Evolutionary conservation across 2,113 vertebrate species (phyloP), one percentile per base, ranked within the genome.

Genomic region (Melanocharis versteri): DNA sequence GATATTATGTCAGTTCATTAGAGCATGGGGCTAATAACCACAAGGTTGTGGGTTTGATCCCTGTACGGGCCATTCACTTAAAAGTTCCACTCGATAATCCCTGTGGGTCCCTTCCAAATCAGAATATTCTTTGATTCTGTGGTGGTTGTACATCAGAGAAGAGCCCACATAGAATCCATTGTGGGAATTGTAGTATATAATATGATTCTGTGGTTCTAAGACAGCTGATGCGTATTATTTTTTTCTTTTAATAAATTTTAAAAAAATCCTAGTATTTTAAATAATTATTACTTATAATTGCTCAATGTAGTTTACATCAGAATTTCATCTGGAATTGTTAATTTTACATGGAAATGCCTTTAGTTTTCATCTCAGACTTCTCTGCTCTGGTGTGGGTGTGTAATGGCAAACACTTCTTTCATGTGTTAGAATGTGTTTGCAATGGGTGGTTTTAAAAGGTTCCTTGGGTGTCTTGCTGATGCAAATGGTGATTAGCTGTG

Each of bases 211-310:
- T 53, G 16, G 13, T 47, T 35, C 40, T 65, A 27, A 65, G 23
- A 78, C 23, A 51, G 7, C 6, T 54, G 26, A 10, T 24, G 35
- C 5, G 37, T 56, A 27, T 13, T 17, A 28, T 20, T 69, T 26
- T 35, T 5, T 33, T 51, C 54, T 45, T 4, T 8, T 10, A 31
- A 27, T 7, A 0, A 26, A 2, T 17, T n/a, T 48, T 44, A 5
- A 0, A 33, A 45, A 70, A 50, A 21, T 20, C 2, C 0, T 1
- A 50, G 1, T 57, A 72, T 66, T 58, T 58, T 37, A 84, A 79
- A 56, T 13, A 78, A 2, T 2, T 85, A 81, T 84, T 54, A 27
- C 2, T 68, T 60, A 10, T 33, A 84, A 37, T 69, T 75, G 11
- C 10, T 76, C 5, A 13, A 3, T 71, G 23, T 20, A 11, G 3